These are phyloP conservation scores for Leptobrachium leishanense DNA, from an alignment of 2,113 vertebrate genomes.

Conservation along the genomic window DNA sequence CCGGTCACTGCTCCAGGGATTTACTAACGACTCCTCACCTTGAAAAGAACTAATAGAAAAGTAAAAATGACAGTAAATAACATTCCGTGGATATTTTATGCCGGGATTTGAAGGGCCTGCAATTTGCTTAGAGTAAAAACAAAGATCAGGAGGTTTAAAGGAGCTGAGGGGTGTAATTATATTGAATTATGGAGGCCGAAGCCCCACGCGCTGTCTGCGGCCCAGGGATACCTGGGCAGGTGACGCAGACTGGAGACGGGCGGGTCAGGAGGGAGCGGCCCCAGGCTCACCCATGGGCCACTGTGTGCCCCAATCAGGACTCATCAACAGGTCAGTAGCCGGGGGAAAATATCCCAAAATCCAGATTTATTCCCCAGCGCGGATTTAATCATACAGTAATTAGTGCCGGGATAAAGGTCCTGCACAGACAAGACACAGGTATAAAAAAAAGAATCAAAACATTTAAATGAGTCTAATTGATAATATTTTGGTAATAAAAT, in stretches of 20 bases:
- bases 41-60: constrained; percentile 35
- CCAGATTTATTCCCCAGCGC: neutral
- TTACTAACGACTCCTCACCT: neutral
- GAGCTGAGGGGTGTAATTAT: constrained; percentile 37
- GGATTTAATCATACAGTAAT: too few relatives aligned
- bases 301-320: neutral
- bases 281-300: constrained; percentile 31
- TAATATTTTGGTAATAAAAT: too few relatives aligned
- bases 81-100: constrained; percentile 4
- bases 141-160: constrained; percentile 17
- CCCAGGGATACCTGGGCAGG: constrained; percentile 17
- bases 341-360: constrained; percentile 11
- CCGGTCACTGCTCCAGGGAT: too few relatives aligned
- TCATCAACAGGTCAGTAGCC: constrained; percentile 33
- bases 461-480: too few relatives aligned
- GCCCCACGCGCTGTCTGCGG: constrained; percentile 22
- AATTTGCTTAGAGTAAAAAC: constrained; percentile 42
- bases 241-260: constrained; percentile 31
- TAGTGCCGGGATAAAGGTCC: neutral
- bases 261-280: constrained; percentile 30
- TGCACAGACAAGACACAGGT: neutral
- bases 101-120: constrained; percentile 26
- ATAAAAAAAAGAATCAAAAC: too few relatives aligned
- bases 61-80: constrained; percentile 32
- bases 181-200: constrained; percentile 25